These are phyloP conservation scores for Gortyna flavago DNA, from an alignment of 2,888 invertebrate species.

Conservation along the genomic window DNA sequence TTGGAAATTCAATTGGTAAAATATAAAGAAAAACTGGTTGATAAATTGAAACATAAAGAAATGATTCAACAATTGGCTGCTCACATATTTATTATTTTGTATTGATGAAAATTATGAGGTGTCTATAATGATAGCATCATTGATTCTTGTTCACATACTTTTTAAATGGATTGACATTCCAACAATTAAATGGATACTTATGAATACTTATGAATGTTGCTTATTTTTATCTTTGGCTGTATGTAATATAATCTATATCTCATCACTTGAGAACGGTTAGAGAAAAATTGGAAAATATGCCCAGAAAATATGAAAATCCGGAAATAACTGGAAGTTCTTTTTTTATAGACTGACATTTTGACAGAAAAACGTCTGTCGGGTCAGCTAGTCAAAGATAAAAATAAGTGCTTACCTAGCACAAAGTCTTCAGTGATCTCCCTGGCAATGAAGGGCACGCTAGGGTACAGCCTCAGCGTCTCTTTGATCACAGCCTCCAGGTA, in stretches of 20 bases:
- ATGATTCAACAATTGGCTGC: too few relatives aligned
- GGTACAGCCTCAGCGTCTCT: conserved; percentile 91
- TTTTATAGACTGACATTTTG: background rate
- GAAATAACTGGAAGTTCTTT: background rate
- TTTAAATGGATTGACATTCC: background rate
- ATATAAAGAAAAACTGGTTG: too few relatives aligned
- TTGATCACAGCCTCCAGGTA: conserved; percentile 93
- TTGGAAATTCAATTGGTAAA: too few relatives aligned
- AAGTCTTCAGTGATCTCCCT: conserved; percentile 91
- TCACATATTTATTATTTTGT: too few relatives aligned
- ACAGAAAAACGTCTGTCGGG: background rate
- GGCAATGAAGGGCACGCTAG: conserved; percentile 92
- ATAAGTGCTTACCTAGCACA: conserved; percentile 84
- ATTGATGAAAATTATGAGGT: too few relatives aligned
- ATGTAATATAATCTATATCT: too few relatives aligned
- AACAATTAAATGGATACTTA: too few relatives aligned
- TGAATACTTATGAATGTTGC: too few relatives aligned
- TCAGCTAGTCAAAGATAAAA: background rate
- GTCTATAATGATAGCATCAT: background rate
- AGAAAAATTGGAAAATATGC: too few relatives aligned
- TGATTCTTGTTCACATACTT: background rate
- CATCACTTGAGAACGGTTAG: too few relatives aligned
- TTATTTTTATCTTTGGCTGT: too few relatives aligned
- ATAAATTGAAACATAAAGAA: too few relatives aligned
- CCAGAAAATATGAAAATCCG: background rate